A percentile compares a stretch with the other conserved stretches of the same genome.
Conservation (phyloP, 2,113 vertebrate genomes). For the Dromiciops gliroides region DNA sequence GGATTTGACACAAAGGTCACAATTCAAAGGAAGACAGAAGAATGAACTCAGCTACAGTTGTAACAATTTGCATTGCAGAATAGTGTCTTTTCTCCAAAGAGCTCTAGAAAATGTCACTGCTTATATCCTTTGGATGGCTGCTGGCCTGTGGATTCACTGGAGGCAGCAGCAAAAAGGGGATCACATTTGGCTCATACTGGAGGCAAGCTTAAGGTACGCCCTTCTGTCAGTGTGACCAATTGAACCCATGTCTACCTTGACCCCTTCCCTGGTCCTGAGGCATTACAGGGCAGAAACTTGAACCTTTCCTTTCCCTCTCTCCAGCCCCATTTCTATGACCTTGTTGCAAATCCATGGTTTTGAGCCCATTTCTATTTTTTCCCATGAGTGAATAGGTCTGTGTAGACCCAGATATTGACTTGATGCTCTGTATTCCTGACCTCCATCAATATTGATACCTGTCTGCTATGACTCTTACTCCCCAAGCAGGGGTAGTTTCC, state of each 20-base stretch:
- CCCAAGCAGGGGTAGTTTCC: neutral
- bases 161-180: neutral
- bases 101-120: neutral
- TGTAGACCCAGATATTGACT: neutral
- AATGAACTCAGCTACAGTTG: conserved; percentile 20
- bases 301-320: neutral
- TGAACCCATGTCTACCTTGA: neutral
- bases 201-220: neutral
- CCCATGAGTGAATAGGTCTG: neutral
- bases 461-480: neutral
- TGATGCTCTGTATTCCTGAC: neutral
- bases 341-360: neutral
- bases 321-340: neutral
- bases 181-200: neutral
- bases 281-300: neutral
- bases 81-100: neutral
- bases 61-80: conserved; percentile 1
- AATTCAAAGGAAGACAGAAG: neutral
- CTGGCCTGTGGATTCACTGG: neutral
- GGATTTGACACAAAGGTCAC: neutral
- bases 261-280: neutral
- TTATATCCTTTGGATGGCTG: neutral
- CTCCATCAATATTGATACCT: neutral
- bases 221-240: neutral
- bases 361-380: neutral